Percentiles rank a stretch among this genome's conserved stretches.
phyloP scores from a whole-genome alignment of 2,888 invertebrate species.

The Hyposoter dolosus region DNA sequence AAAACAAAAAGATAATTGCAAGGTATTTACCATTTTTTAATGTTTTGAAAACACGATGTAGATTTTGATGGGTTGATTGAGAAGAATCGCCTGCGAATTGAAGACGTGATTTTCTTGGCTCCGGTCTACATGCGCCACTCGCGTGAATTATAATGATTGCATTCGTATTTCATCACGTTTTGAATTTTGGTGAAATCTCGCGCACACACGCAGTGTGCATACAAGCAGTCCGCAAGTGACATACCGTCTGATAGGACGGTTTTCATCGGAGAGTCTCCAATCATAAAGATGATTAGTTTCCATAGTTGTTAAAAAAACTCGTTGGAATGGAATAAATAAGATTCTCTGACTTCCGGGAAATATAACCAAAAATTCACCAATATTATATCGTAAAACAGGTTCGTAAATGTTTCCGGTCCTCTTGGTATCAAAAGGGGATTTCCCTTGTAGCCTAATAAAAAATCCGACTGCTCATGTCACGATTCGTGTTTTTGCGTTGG shows the following conservation, averaged over 20 bases:
- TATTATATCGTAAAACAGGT: constrained; percentile 4
- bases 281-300: background rate
- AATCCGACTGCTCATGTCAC: constrained; percentile 14
- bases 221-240: background rate
- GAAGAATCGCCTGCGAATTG: background rate
- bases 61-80: constrained; percentile 23
- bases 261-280: background rate
- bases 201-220: background rate
- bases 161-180: constrained; percentile 46
- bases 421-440: constrained; percentile 30
- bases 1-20: background rate
- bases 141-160: constrained; percentile 23
- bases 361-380: background rate
- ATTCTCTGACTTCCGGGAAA: background rate
- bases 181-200: background rate
- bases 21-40: constrained; percentile 44
- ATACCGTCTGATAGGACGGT: no score
- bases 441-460: constrained; percentile 27
- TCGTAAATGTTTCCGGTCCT: background rate
- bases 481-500: background rate
- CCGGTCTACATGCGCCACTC: no score
- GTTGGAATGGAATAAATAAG: background rate
- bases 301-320: background rate
- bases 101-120: no score
- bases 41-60: constrained; percentile 25